Base-by-base conservation (phyloP, 2,113 vertebrate species). In the Zapornia atra region DNA sequence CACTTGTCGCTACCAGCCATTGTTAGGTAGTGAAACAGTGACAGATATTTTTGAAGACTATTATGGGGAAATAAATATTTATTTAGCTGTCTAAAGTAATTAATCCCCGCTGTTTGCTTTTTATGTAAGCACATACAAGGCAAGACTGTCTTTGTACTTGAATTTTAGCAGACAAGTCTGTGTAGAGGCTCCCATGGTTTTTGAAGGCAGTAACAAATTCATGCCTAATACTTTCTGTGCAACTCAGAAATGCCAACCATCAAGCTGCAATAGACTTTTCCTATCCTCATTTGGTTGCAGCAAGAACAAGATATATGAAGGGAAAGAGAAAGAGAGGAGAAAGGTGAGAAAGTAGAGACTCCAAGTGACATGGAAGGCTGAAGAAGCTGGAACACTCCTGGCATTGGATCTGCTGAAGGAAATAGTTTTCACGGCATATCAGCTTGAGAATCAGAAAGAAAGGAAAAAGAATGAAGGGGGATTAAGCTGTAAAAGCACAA, bases 31-130 rank as follows among this genome's bases (percentile, higher is more conserved):
- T 69, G 91, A 90, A 95, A 94, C 91, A 92, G 80, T 96, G 97
- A 97, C 92, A 92, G 96, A 95, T 97, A 95, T 89, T 97, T 96
- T 94, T 97, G 94, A 96, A 97, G 85, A 86, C 92, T 96, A 91
- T 93, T 97, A 94, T 64, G 50, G 95, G 96, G 96, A 98, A 97
- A 97, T 97, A 97, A 98, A 98, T 97, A 96, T 97, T 97, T 97
- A 95, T 97, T 97, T 98, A 97, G 92, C 97, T 97, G 96, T 95
- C 97, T 94, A 93, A 98, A 97, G 96, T 96, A 97, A 97, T 96
- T 97, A 97, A 98, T 98, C 82, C 94, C 88, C 36, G 69, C 86
- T 96, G 96, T 95, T 94, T 97, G 96, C 91, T 97, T 97, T 97
- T 96, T 91, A 95, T 95, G 86, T 97, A 97, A 96, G 96, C 97